Conservation (phyloP, 2,113 vertebrate species). For the Emydura subglobosa region DNA sequence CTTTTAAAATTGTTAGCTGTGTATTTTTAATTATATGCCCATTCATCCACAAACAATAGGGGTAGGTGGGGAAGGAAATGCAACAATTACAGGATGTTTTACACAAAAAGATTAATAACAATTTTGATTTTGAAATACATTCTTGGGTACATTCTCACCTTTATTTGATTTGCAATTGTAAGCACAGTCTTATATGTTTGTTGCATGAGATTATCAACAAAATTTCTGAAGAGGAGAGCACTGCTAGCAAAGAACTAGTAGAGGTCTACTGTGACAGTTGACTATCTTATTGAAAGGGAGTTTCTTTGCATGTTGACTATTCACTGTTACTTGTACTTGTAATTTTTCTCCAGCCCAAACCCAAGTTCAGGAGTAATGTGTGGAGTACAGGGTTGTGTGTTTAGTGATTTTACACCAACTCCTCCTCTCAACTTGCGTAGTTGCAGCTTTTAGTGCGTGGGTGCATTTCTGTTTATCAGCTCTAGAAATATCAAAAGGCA, state of each 20-base stretch:
- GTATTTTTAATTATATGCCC: slow-evolving; percentile 57
- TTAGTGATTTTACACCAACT: neutral
- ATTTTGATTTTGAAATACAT: slow-evolving; percentile 35
- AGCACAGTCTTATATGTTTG: neutral
- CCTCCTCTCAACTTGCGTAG: neutral
- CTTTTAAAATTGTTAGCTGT: slow-evolving; percentile 35
- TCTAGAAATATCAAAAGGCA: neutral
- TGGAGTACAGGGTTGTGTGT: neutral
- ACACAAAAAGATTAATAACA: slow-evolving; percentile 47
- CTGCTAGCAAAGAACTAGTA: neutral
- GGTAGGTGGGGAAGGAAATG: slow-evolving; percentile 67
- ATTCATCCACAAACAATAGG: slow-evolving; percentile 62
- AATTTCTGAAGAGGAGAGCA: neutral
- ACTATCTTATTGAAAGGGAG: neutral
- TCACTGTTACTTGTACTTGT: neutral
- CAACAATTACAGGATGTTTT: slow-evolving; percentile 76
- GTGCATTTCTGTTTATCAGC: neutral
- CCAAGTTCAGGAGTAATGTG: neutral
- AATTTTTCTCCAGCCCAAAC: neutral
- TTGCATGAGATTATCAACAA: accelerated
- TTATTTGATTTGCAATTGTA: slow-evolving; percentile 38
- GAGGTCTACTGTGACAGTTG: neutral
- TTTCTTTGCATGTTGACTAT: neutral
- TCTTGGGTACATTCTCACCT: slow-evolving; percentile 29
- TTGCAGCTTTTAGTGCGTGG: neutral